These are phyloP conservation scores for Tricholaema leucomelas DNA, from an alignment of 2,113 vertebrate species.

Conservation along the genomic window DNA sequence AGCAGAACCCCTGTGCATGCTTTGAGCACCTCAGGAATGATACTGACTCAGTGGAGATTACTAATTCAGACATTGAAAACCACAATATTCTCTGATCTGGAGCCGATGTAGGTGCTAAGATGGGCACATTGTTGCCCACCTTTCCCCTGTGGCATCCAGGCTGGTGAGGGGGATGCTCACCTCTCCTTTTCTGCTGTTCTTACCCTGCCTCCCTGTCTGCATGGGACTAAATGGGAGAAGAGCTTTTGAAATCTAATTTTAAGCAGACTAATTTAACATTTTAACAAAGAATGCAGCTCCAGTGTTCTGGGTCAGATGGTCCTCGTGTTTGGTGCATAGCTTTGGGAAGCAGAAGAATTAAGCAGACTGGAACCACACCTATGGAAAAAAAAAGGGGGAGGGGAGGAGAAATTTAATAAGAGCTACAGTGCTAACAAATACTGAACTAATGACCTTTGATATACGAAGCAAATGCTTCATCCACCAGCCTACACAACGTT, in stretches of 20 bases:
- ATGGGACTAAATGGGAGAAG: accelerated
- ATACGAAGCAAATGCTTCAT: constrained; percentile 51
- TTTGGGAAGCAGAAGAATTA: constrained; percentile 31
- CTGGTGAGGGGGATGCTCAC: accelerated
- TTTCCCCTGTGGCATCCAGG: not conserved
- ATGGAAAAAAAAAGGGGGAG: not conserved
- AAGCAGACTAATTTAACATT: not conserved
- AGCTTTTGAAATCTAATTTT: not conserved
- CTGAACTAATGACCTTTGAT: constrained; percentile 62
- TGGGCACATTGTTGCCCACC: not conserved
- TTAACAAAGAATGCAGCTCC: not conserved
- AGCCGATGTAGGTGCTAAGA: no score
- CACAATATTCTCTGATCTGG: not conserved
- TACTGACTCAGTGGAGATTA: no score
- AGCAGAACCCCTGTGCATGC: accelerated
- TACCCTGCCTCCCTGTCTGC: not conserved
- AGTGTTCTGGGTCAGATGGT: not conserved
- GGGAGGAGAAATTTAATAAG: constrained; percentile 30
- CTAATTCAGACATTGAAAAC: not conserved
- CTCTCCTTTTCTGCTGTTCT: not conserved
- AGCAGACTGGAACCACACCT: not conserved
- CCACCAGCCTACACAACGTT: not conserved
- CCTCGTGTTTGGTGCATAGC: not conserved
- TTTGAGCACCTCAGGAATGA: not conserved
- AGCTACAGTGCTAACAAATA: constrained; percentile 23